Evolutionary conservation across 2,113 vertebrate species (phyloP).

Genomic region (Lathamus discolor): DNA sequence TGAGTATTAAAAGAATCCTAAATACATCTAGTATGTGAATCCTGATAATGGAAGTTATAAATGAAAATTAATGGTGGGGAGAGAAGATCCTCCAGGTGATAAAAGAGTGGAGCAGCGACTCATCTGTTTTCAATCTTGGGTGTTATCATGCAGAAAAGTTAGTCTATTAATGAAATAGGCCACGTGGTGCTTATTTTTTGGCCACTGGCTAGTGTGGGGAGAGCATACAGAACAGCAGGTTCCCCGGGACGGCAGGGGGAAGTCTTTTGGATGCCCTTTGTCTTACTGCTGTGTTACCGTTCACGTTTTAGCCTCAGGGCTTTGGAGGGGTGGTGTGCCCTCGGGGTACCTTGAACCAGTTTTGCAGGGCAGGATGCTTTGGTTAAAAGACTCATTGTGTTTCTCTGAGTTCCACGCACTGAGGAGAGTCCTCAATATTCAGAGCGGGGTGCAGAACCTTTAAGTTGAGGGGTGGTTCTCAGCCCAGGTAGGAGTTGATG

Average conservation of each 20-base stretch:
- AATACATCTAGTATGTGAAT: background rate
- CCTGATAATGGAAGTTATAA: background rate
- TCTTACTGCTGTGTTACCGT: background rate
- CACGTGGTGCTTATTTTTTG: rapidly evolving
- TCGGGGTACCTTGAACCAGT: background rate
- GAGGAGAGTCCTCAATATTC: background rate
- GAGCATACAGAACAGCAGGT: rapidly evolving
- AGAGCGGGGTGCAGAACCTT: background rate
- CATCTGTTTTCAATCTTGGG: background rate
- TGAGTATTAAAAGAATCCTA: background rate
- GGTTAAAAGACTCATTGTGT: background rate
- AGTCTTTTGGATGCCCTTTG: background rate
- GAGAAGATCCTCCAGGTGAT: background rate
- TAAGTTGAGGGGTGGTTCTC: background rate
- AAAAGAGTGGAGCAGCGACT: background rate
- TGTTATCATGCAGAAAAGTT: background rate
- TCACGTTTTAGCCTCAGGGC: background rate
- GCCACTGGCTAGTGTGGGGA: background rate
- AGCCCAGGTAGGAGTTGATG: background rate
- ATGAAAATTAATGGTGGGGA: background rate
- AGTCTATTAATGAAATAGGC: background rate
- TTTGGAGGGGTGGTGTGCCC: background rate
- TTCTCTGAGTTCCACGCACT: rapidly evolving
- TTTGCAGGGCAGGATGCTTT: background rate
- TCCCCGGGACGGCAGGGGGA: background rate